Percentiles rank a stretch among this genome's conserved stretches.
These are phyloP conservation scores for Oriolus oriolus DNA, from an alignment of 2,113 vertebrate genomes.

Conservation along the genomic window DNA sequence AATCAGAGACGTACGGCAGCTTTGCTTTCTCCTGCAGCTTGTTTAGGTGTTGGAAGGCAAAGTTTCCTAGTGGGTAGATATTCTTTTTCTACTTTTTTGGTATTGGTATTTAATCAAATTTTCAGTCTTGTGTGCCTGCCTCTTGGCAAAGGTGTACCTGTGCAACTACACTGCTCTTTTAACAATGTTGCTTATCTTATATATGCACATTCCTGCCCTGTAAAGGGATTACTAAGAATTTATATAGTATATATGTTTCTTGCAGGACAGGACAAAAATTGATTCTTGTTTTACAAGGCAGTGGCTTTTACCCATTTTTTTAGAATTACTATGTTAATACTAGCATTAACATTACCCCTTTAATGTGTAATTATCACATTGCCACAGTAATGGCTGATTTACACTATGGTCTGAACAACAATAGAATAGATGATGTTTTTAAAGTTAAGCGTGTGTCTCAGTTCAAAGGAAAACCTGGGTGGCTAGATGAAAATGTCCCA, in stretches of 20 bases:
- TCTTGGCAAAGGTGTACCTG: neutral
- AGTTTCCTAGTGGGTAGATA: neutral
- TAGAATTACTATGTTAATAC: neutral
- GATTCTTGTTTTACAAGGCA: neutral
- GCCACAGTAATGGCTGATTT: neutral
- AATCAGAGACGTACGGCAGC: neutral
- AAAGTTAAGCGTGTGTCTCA: neutral
- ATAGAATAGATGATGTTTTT: neutral
- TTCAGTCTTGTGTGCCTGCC: neutral
- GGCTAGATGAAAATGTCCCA: neutral
- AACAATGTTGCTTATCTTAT: neutral
- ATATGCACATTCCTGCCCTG: neutral
- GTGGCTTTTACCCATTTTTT: neutral
- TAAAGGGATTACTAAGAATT: neutral
- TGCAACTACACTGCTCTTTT: neutral
- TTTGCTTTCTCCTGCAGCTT: neutral
- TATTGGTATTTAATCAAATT: neutral
- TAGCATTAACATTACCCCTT: neutral
- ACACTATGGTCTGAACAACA: neutral
- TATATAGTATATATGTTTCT: neutral
- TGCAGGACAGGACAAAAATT: neutral
- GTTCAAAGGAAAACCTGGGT: neutral
- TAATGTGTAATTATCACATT: neutral
- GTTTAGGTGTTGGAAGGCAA: neutral
- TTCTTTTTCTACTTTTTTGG: neutral